A percentile compares a stretch with the other conserved stretches of the same genome.
Conservation (phyloP, 2,113 vertebrate species). For the Campylomormyrus numenius region DNA sequence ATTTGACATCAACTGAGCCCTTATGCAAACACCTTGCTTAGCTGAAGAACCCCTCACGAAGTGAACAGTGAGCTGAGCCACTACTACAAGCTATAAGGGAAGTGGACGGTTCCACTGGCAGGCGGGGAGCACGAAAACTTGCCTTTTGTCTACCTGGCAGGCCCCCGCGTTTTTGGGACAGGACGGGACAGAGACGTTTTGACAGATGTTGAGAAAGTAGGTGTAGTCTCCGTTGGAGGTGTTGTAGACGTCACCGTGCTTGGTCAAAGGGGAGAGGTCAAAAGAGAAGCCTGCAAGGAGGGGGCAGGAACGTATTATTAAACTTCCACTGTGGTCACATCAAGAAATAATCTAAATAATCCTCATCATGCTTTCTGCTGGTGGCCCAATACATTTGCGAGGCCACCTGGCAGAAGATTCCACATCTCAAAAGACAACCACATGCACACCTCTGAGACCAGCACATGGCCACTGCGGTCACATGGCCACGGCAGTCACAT, state of each 20-base stretch:
- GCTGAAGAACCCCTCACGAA: neutral
- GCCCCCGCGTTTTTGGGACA: slow-evolving; percentile 69
- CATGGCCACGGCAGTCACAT: neutral
- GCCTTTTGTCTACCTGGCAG: slow-evolving; percentile 73
- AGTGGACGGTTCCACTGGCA: neutral
- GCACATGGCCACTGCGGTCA: too few species aligned
- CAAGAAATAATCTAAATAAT: neutral
- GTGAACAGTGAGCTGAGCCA: neutral
- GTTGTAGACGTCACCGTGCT: slow-evolving; percentile 55
- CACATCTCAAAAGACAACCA: neutral
- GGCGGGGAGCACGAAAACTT: slow-evolving; percentile 27
- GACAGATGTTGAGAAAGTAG: slow-evolving; percentile 81
- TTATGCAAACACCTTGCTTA: neutral
- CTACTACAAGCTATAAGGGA: neutral
- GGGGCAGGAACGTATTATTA: neutral
- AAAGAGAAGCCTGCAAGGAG: slow-evolving; percentile 72
- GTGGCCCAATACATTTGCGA: neutral
- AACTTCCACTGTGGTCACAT: neutral
- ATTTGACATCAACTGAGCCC: neutral
- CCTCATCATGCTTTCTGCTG: neutral
- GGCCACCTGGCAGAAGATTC: neutral
- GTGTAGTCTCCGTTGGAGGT: slow-evolving; percentile 56
- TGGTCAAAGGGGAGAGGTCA: slow-evolving; percentile 75
- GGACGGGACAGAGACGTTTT: slow-evolving; percentile 35
- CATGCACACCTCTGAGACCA: neutral